These are phyloP conservation scores for Ditylenchus weischeri DNA, from an alignment of 2,888 invertebrate genomes.

Conservation along the genomic window DNA sequence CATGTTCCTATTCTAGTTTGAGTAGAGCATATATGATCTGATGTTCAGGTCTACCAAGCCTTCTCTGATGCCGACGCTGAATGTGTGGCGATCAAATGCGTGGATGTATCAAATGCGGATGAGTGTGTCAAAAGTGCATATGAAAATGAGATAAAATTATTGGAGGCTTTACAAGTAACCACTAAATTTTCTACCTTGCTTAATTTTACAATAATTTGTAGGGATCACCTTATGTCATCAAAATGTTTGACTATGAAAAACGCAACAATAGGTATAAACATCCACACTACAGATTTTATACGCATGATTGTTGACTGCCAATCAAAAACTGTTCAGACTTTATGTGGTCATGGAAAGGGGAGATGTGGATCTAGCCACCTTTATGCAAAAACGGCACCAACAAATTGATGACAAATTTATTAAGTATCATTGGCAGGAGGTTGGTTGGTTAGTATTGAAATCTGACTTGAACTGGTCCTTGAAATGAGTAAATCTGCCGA, in stretches of 20 bases:
- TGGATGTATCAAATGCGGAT: constrained; percentile 73
- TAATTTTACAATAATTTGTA: too few species aligned
- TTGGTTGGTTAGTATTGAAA: constrained; percentile 55
- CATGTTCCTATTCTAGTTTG: too few species aligned
- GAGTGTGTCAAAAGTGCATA: constrained; percentile 72
- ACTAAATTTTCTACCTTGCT: too few species aligned
- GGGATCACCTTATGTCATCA: constrained; percentile 74
- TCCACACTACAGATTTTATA: too few species aligned
- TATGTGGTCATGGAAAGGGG: constrained; percentile 89
- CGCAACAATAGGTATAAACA: constrained; percentile 63
- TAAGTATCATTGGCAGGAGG: constrained; percentile 79
- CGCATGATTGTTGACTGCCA: too few species aligned
- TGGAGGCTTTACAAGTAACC: constrained; percentile 71
- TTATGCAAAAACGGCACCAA: constrained; percentile 21
- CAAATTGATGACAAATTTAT: constrained; percentile 67
- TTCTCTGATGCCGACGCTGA: background rate
- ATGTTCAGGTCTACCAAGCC: constrained; percentile 6
- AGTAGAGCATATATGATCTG: too few species aligned
- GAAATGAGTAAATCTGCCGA: too few species aligned
- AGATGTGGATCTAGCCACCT: constrained; percentile 77
- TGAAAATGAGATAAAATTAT: constrained; percentile 80
- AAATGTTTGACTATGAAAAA: constrained; percentile 76
- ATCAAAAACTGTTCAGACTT: constrained; percentile 60
- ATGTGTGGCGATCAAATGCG: constrained; percentile 70
- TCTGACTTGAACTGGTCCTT: too few species aligned